Base-by-base conservation (phyloP, 2,113 vertebrate species). In the Maccullochella peelii region DNA sequence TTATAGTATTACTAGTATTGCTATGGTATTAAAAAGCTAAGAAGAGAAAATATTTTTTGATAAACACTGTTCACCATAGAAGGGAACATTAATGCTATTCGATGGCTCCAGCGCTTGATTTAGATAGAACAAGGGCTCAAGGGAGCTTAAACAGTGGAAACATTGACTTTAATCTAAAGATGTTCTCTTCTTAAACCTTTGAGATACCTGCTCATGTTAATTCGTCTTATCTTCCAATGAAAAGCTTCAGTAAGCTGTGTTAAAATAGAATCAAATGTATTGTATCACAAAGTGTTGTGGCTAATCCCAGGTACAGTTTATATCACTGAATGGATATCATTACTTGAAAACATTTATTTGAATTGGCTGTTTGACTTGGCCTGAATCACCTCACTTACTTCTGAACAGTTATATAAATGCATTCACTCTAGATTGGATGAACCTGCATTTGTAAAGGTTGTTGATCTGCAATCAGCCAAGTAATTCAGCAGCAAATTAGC, bases 371-470 rank as follows among this genome's bases (percentile, higher is more conserved):
- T 27, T 65, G 30, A 18, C n/a, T 44, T 15, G 1, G 12, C 44
- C 69, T 55, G 50, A 20, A 42, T 72, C 23, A 20, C 10, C 0
- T 59, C 40, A 47, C 55, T 73, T 59, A 47, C n/a, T 59, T 59
- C 2, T 47, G 27, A 21, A 16, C 1, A 49, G 76, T 8, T 36
- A 33, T 21, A 70, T 54, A 44, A 44, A 47, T 16, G 8, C 1
- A 5, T 18, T 21, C 44, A 50, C 21, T 9, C 4, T 15, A 16
- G 7, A 40, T 16, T 52, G 18, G 36, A 55, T 44, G 49, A 33
- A 67, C 15, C 58, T 65, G 61, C 59, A 42, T 68, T 16, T 57
- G 25, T 36, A n/a, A 65, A 63, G 47, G 49, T 47, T 66, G 61
- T 10, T 38, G 50, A 58, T 67, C 70, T 55, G 49, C n/a, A 65